A percentile compares a stretch with the other conserved stretches of the same genome.
Evolutionary conservation across 2,113 vertebrate species (phyloP).

Genomic region (Numenius arquata): DNA sequence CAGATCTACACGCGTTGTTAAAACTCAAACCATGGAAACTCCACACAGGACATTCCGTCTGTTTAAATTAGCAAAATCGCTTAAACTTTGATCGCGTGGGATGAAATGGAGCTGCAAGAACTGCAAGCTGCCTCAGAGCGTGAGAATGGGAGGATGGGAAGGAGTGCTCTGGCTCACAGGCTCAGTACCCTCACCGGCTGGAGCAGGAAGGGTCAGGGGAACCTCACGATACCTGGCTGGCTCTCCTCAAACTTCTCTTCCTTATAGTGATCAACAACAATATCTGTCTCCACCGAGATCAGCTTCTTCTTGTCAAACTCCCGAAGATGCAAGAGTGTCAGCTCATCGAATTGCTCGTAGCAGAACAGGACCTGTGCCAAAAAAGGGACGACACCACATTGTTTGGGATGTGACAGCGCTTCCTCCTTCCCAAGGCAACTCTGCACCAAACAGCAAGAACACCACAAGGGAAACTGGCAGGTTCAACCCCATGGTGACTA

Average conservation of each 20-base stretch:
- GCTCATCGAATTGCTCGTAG: conserved; percentile 97
- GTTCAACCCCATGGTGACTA: not conserved
- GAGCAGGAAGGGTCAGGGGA: not conserved
- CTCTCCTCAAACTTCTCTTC: conserved; percentile 90
- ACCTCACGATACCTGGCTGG: conserved; percentile 71
- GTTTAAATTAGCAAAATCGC: not conserved
- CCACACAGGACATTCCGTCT: not conserved
- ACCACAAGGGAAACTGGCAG: not conserved
- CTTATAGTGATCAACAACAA: conserved; percentile 96
- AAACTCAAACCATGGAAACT: not conserved
- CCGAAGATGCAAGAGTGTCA: conserved; percentile 90
- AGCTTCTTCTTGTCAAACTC: conserved; percentile 97
- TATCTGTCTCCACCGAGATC: conserved; percentile 95
- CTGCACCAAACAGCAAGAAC: not conserved
- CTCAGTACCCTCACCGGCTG: not conserved
- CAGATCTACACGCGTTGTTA: not conserved
- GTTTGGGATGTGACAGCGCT: not conserved
- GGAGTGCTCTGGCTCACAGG: not conserved
- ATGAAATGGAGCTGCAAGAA: not conserved
- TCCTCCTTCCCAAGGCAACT: not conserved
- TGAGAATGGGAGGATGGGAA: not conserved
- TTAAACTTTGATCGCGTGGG: not conserved
- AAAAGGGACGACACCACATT: not conserved
- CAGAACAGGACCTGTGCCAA: conserved; percentile 91
- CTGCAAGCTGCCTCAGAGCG: not conserved